phyloP scores from a whole-genome alignment of 1,140 invertebrate species.

The Seison nebaliae region DNA sequence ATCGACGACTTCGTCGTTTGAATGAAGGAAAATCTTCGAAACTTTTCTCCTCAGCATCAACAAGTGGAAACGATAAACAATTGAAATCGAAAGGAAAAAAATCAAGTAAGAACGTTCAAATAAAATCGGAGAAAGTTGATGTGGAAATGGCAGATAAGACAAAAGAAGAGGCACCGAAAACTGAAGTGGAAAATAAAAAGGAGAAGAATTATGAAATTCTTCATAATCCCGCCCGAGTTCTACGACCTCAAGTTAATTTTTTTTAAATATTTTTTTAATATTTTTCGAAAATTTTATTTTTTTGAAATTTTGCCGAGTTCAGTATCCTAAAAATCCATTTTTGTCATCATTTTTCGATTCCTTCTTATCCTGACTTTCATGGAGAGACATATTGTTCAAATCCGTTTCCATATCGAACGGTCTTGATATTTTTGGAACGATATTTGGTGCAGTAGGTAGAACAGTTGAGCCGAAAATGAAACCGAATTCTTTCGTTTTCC shows the following conservation, averaged over 20 bases:
- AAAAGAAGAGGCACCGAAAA: slow-evolving; percentile 27
- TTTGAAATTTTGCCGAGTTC: background rate
- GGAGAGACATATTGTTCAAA: no score
- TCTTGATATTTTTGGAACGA: no score
- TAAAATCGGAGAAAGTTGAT: slow-evolving; percentile 14
- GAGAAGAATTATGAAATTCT: slow-evolving; percentile 64
- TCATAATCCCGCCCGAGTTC: slow-evolving; percentile 65
- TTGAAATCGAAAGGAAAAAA: slow-evolving; percentile 1
- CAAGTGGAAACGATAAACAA: no score
- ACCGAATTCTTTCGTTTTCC: no score
- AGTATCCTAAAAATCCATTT: background rate
- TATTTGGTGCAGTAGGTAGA: no score
- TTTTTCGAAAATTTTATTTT: no score
- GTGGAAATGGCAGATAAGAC: slow-evolving; percentile 20
- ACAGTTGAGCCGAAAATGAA: no score
- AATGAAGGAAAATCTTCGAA: slow-evolving; percentile 30
- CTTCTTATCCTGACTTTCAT: background rate
- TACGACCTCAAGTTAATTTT: slow-evolving; percentile 47
- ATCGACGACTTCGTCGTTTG: slow-evolving; percentile 33
- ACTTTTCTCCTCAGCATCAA: slow-evolving; percentile 43
- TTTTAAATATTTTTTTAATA: background rate
- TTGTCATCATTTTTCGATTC: background rate
- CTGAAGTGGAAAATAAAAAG: slow-evolving; percentile 35
- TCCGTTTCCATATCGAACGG: no score
- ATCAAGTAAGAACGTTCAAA: background rate